phyloP scores from a whole-genome alignment of 2,888 invertebrate species.

The Nephrotoma guestfalica region DNA sequence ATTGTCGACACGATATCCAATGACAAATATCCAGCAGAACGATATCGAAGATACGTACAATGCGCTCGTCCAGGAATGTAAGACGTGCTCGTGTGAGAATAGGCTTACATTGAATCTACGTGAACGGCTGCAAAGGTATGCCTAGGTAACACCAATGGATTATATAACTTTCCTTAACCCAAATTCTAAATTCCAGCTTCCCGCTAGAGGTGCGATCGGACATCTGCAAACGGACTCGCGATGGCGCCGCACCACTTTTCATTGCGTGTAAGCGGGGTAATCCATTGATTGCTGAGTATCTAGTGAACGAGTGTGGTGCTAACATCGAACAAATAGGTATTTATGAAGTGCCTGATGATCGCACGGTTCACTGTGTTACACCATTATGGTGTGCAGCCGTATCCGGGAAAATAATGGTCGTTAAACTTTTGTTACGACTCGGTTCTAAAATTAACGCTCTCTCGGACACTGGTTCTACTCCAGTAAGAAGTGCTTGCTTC shows the following conservation, averaged over 20 bases:
- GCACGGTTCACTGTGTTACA: slow-evolving; percentile 58
- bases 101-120: not conserved
- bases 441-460: slow-evolving; percentile 77
- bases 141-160: not conserved
- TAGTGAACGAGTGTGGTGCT: slow-evolving; percentile 66
- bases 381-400: slow-evolving; percentile 90
- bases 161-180: not conserved
- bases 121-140: not conserved
- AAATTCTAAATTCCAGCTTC: slow-evolving; percentile 28
- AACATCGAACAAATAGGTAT: slow-evolving; percentile 75
- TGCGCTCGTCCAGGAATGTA: not conserved
- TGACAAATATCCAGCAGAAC: not conserved
- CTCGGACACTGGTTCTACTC: slow-evolving; percentile 78
- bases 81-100: not conserved
- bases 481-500: slow-evolving; percentile 83
- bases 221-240: slow-evolving; percentile 51
- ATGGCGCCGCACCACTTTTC: slow-evolving; percentile 71
- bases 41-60: not conserved
- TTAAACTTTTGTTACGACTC: slow-evolving; percentile 60
- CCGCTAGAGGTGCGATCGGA: slow-evolving; percentile 45
- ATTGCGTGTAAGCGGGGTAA: slow-evolving; percentile 65
- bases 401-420: slow-evolving; percentile 60
- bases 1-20: not conserved
- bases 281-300: slow-evolving; percentile 70
- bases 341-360: slow-evolving; percentile 73